phyloP scores from a whole-genome alignment of 2,797 vertebrate species.

The Liparis tanakae region DNA sequence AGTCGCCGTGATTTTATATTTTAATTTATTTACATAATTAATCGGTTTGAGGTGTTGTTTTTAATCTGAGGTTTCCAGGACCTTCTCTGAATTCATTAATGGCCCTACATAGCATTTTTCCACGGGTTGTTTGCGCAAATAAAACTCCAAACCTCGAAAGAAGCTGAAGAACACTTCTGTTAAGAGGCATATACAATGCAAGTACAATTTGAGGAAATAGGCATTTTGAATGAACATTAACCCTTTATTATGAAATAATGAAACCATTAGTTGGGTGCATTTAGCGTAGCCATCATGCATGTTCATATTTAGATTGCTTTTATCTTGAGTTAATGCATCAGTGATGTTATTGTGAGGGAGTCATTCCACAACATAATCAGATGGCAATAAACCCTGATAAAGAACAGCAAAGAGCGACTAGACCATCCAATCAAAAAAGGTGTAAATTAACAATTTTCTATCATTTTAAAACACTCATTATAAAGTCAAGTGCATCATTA shows the following conservation, averaged over 20 bases:
- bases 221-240: slow-evolving; percentile 75
- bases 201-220: slow-evolving; percentile 70
- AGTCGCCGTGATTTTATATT: too few relatives aligned
- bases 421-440: slow-evolving; percentile 67
- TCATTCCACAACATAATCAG: slow-evolving; percentile 77
- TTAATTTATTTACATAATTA: too few relatives aligned
- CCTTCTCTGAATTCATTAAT: too few relatives aligned
- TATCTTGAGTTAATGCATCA: slow-evolving; percentile 81
- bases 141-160: slow-evolving; percentile 11
- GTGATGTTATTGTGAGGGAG: slow-evolving; percentile 75
- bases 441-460: slow-evolving; percentile 79
- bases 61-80: too few relatives aligned
- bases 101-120: too few relatives aligned
- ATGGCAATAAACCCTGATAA: slow-evolving; percentile 77
- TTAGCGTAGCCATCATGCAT: slow-evolving; percentile 74
- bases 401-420: slow-evolving; percentile 62
- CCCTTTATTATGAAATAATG: slow-evolving; percentile 82
- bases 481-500: slow-evolving; percentile 60
- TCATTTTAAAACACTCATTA: slow-evolving; percentile 72
- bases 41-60: too few relatives aligned
- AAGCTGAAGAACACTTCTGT: slow-evolving; percentile 29
- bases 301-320: slow-evolving; percentile 83
- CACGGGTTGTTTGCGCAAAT: slow-evolving; percentile 11
- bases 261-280: slow-evolving; percentile 80
- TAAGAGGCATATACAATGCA: slow-evolving; percentile 48